Percentiles rank a stretch among this genome's conserved stretches.
These are phyloP conservation scores for Premnoplex brunnescens DNA, from an alignment of 2,797 vertebrate species.

Conservation along the genomic window DNA sequence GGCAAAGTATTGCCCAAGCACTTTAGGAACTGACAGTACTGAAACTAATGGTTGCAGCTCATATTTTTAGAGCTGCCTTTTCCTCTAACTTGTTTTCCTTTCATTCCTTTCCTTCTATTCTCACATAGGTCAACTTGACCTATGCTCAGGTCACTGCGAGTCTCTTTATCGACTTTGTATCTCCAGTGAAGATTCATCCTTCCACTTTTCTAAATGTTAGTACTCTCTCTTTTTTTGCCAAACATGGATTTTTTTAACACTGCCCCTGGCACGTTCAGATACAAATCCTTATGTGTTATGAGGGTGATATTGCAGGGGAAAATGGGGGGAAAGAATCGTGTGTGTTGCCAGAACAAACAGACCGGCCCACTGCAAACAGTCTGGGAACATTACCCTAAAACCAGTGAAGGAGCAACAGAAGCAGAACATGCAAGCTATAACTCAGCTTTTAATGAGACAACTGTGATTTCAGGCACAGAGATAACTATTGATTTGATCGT, in stretches of 20 bases:
- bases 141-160: neutral
- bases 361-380: neutral
- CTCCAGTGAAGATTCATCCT: neutral
- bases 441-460: neutral
- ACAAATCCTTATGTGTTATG: neutral
- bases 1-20: neutral
- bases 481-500: neutral
- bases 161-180: neutral
- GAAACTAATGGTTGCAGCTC: neutral
- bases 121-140: slow-evolving; percentile 1
- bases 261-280: neutral
- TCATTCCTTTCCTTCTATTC: neutral
- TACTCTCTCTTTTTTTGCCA: neutral
- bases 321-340: neutral
- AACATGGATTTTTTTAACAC: neutral
- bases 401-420: fast-evolving
- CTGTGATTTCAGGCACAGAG: neutral
- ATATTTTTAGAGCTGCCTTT: neutral
- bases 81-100: neutral
- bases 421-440: neutral
- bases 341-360: neutral
- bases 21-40: neutral
- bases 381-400: neutral
- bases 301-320: neutral
- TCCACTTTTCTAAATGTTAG: neutral